Evolutionary conservation across 2,888 invertebrate genomes (phyloP), one percentile per base, ranked within the genome.

Genomic region (Oxyteleia sp.): DNA sequence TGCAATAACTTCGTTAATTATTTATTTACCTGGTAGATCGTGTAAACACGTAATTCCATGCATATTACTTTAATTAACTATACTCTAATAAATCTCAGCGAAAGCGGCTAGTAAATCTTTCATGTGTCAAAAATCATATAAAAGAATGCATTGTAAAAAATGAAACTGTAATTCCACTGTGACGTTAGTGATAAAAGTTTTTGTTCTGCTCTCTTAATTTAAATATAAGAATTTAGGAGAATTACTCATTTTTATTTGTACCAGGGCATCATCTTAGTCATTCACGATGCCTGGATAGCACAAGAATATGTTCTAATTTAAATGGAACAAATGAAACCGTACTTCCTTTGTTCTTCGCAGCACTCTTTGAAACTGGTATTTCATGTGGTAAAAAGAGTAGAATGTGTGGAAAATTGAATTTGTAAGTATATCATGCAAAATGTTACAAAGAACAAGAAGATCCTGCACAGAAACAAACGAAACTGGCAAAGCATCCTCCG

Each of bases 401-500:
- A 63, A 78, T 49, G 69, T 63, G 71, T 63, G 32, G 71, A 68
- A 78, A 78, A 78, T 55, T 69, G 63, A 78, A 69, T 78, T 78
- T 78, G 53, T 63, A 78, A 78, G 69, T 69, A 63, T 69, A 78
- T 69, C 69, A 78, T 63, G 61, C 69, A 69, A 78, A 78, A 78
- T 63, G 35, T 78, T 78, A 78, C 78, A 78, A 69, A 69, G 69
- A 55, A 43, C 61, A 55, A 69, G 61, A 78, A 63, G 63, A 61
- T 78, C 61, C 61, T 69, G 45, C 53, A 59, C 59, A 78, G 69
- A 69, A 69, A 69, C 61, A 68, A 61, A 63, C 63, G 78, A 69
- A 55, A 63, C 51, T 51, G 35, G 51, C 55, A 68, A 66, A 59
- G 76, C 76, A 59, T 55, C 68, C 41, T 76, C 51, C 57, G 18